Evolutionary conservation across 2,797 vertebrate genomes (phyloP).

Genomic region (Garrulus glandarius): DNA sequence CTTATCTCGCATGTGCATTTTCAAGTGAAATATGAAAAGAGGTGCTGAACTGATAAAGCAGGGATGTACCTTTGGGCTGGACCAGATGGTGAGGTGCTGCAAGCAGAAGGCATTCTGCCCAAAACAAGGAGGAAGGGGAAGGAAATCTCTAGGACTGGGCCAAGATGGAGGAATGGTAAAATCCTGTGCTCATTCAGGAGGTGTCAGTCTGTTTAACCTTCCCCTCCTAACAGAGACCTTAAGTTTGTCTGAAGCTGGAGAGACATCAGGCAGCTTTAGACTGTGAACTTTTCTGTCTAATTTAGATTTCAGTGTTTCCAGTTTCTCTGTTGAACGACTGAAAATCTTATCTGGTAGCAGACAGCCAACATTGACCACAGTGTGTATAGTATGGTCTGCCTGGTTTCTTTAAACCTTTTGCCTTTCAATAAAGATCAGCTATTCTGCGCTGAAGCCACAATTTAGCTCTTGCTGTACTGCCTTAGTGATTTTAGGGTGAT

Average conservation of each 20-base stretch:
- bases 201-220: neutral
- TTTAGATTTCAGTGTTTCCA: neutral
- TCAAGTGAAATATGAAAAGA: neutral
- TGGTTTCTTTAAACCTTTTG: neutral
- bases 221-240: neutral
- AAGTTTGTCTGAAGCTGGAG: neutral
- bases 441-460: neutral
- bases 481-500: neutral
- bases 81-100: neutral
- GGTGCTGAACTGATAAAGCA: slow-evolving; percentile 5
- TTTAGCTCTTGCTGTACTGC: neutral
- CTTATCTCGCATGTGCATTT: slow-evolving; percentile 6
- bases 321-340: neutral
- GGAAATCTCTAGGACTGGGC: neutral
- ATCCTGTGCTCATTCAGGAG: neutral
- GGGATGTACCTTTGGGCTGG: neutral
- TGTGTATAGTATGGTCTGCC: neutral
- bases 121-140: neutral
- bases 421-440: neutral
- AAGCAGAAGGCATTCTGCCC: neutral
- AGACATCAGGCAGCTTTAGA: neutral
- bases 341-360: neutral
- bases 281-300: neutral
- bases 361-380: neutral
- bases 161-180: neutral